Evolutionary conservation across 1,140 invertebrate genomes (phyloP).

Genomic region (Cotesia typhae): DNA sequence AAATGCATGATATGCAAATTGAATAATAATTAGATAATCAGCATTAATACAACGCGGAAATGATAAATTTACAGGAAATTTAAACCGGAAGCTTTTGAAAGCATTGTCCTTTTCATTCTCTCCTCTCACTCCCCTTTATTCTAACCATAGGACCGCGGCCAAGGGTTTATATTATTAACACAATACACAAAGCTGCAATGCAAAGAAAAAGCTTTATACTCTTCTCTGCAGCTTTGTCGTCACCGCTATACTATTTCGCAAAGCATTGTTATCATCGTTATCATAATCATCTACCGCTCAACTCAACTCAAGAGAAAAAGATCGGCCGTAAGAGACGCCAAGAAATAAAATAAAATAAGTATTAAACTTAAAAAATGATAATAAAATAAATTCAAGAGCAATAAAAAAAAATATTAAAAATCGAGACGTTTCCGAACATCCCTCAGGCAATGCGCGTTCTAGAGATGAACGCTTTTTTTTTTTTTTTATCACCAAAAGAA

Average conservation of each 20-base stretch:
- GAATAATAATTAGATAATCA: constrained; percentile 17
- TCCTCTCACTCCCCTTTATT: constrained; percentile 1
- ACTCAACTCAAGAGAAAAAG: constrained; percentile 14
- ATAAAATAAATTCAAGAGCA: constrained; percentile 19
- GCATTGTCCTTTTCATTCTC: constrained; percentile 19
- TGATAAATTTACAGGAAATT: constrained; percentile 12
- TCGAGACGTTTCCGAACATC: constrained; percentile 14
- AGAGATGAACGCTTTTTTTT: neutral
- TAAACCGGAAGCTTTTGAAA: constrained; percentile 4
- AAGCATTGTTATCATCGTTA: constrained; percentile 36
- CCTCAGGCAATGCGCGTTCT: constrained; percentile 15
- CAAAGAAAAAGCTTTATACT: constrained; percentile 20
- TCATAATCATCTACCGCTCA: constrained; percentile 34
- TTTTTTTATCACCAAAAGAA: neutral
- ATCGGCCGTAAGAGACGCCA: neutral
- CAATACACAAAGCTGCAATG: constrained; percentile 37
- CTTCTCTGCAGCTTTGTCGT: constrained; percentile 43
- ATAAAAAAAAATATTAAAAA: neutral
- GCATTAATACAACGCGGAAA: constrained; percentile 9
- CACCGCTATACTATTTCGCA: constrained; percentile 27
- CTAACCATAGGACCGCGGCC: neutral
- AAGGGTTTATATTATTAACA: constrained; percentile 27
- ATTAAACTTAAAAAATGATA: constrained; percentile 16
- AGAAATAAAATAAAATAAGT: constrained; percentile 22
- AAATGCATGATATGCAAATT: constrained; percentile 15